Evolutionary conservation across 92 coral and sea anemone genomes (phyloP).

Genomic region (Ricordea florida): DNA sequence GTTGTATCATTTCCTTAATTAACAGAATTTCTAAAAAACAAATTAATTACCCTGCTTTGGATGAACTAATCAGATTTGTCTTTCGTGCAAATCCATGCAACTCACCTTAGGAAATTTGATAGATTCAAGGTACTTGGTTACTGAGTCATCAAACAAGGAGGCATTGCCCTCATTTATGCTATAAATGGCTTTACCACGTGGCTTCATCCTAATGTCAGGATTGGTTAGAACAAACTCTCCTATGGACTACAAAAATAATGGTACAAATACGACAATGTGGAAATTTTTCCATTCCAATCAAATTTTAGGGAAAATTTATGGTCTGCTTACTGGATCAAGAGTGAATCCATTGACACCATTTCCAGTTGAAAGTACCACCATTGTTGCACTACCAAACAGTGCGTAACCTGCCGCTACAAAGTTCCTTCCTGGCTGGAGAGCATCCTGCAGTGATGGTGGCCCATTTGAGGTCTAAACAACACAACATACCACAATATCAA

Average conservation of each 20-base stretch:
- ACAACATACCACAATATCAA: not conserved
- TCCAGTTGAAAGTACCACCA: constrained; percentile 89
- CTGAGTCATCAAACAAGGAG: constrained; percentile 79
- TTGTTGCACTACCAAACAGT: constrained; percentile 97
- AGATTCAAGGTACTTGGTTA: constrained; percentile 81
- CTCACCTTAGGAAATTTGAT: constrained; percentile 90
- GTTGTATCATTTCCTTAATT: too few species aligned
- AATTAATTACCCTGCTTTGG: too few species aligned
- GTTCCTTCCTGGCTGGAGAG: constrained; percentile 86
- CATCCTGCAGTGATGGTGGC: constrained; percentile 80
- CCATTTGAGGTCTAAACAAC: constrained; percentile 59
- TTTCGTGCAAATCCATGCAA: too few species aligned
- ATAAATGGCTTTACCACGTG: constrained; percentile 92
- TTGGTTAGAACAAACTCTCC: constrained; percentile 95
- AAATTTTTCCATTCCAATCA: too few species aligned
- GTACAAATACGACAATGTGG: too few species aligned
- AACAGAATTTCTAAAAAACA: too few species aligned
- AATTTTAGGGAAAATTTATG: too few species aligned
- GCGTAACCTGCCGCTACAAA: constrained; percentile 99
- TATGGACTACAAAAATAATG: constrained; percentile 74
- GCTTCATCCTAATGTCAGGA: constrained; percentile 88
- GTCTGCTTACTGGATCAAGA: constrained; percentile 88
- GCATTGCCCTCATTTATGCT: constrained; percentile 96
- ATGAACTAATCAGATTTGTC: too few species aligned
- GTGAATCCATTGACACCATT: constrained; percentile 97